phyloP scores from a whole-genome alignment of 2,797 vertebrate genomes.

The Mormyrops boulengeri region DNA sequence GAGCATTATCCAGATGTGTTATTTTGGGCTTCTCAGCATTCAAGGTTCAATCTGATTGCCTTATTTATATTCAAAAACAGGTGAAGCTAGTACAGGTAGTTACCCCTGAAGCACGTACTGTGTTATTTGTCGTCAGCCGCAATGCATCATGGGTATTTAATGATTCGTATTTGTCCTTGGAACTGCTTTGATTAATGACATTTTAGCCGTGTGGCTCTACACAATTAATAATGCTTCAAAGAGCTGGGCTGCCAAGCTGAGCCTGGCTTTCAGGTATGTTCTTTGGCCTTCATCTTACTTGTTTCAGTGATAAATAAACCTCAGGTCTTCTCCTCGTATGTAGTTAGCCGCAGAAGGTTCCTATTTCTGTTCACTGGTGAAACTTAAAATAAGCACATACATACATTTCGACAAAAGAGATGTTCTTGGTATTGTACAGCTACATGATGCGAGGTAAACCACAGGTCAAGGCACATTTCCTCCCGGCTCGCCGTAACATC shows the following conservation, averaged over 20 bases:
- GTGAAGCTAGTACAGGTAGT: not conserved
- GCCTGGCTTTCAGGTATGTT: not conserved
- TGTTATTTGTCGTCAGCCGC: not conserved
- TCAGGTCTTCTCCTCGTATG: conserved; percentile 40
- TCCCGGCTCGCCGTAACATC: conserved; percentile 36
- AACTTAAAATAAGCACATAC: conserved; percentile 18
- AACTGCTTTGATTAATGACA: not conserved
- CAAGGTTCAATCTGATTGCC: not conserved
- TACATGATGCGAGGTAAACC: conserved; percentile 37
- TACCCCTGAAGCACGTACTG: not conserved
- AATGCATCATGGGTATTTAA: not conserved
- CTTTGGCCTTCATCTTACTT: conserved; percentile 48
- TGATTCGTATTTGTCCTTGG: not conserved
- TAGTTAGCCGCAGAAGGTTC: conserved; percentile 34
- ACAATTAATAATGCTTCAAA: not conserved
- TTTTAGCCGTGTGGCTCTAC: not conserved
- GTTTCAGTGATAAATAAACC: conserved; percentile 41
- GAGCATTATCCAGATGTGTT: not conserved
- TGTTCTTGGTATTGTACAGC: conserved; percentile 33
- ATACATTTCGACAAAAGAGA: conserved; percentile 34
- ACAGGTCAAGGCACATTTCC: conserved; percentile 39
- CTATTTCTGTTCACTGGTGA: conserved; percentile 31
- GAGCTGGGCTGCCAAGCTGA: not conserved
- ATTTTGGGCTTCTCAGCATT: not conserved
- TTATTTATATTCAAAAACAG: not conserved